These are phyloP conservation scores for Liopterus haemorrhoidalis DNA, from an alignment of 2,888 invertebrate species.

Conservation along the genomic window DNA sequence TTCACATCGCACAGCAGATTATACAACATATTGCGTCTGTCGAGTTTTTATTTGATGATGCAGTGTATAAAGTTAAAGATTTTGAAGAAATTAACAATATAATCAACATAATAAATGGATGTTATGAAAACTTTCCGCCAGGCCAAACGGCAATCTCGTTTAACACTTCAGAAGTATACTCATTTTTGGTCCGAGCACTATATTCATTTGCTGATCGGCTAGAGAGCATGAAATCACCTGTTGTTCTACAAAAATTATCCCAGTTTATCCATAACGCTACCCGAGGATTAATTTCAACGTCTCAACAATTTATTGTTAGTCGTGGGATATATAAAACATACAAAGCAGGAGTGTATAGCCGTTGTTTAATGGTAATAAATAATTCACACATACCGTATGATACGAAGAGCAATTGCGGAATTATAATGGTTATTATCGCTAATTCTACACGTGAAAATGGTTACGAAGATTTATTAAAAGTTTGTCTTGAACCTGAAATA, in stretches of 20 bases:
- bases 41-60: neutral
- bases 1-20: no score
- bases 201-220: conserved; percentile 4
- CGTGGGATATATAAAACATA: conserved; percentile 19
- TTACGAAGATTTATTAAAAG: conserved; percentile 1
- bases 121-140: conserved; percentile 31
- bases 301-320: conserved; percentile 41
- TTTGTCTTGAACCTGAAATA: neutral
- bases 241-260: conserved; percentile 41
- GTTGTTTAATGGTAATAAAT: conserved; percentile 35
- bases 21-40: neutral
- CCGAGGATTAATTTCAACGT: conserved; percentile 42
- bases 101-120: conserved; percentile 12
- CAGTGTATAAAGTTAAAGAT: no score
- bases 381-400: conserved; percentile 58
- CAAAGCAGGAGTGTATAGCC: conserved; percentile 26
- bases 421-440: conserved; percentile 50
- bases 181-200: conserved; percentile 13
- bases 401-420: conserved; percentile 58
- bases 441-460: conserved; percentile 39
- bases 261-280: conserved; percentile 44
- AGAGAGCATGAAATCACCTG: conserved; percentile 40
- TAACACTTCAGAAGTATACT: conserved; percentile 17
- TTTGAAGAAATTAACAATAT: conserved; percentile 3
- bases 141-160: conserved; percentile 27